These are phyloP conservation scores for Cisticola juncidis DNA, from an alignment of 2,113 vertebrate species.

Conservation along the genomic window DNA sequence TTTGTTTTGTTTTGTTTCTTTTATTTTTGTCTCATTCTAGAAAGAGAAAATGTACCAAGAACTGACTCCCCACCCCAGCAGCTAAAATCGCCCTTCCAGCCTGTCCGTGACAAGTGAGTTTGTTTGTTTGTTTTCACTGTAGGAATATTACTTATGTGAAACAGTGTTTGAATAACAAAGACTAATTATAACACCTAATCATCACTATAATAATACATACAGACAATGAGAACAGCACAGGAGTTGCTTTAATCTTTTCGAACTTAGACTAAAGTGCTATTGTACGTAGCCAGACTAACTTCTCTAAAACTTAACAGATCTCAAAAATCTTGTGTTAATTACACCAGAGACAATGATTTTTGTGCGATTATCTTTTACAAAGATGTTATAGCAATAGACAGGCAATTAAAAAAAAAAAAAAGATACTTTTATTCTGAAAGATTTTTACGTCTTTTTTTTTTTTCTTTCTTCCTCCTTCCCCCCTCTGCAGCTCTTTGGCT, in stretches of 20 bases:
- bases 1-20: not conserved
- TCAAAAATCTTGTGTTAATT: not conserved
- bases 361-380: not conserved
- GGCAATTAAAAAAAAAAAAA: not conserved
- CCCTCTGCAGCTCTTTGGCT: constrained; percentile 87
- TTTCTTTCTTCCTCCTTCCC: not conserved
- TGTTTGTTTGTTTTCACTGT: constrained; percentile 58
- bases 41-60: constrained; percentile 87
- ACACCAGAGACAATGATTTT: not conserved
- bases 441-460: constrained; percentile 15
- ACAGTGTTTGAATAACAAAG: constrained; percentile 56
- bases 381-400: not conserved
- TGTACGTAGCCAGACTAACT: not conserved
- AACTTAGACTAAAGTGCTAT: not conserved
- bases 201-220: constrained; percentile 25
- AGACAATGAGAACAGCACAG: constrained; percentile 19
- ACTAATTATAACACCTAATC: constrained; percentile 55
- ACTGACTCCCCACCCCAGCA: constrained; percentile 88
- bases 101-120: constrained; percentile 92
- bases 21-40: constrained; percentile 60
- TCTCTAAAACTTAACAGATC: constrained; percentile 3
- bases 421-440: not conserved
- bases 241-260: constrained; percentile 5
- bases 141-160: constrained; percentile 62
- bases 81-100: constrained; percentile 92